Evolutionary conservation across 2,113 vertebrate genomes (phyloP), one percentile per base, ranked within the genome.

Genomic region (Eclectus roratus): DNA sequence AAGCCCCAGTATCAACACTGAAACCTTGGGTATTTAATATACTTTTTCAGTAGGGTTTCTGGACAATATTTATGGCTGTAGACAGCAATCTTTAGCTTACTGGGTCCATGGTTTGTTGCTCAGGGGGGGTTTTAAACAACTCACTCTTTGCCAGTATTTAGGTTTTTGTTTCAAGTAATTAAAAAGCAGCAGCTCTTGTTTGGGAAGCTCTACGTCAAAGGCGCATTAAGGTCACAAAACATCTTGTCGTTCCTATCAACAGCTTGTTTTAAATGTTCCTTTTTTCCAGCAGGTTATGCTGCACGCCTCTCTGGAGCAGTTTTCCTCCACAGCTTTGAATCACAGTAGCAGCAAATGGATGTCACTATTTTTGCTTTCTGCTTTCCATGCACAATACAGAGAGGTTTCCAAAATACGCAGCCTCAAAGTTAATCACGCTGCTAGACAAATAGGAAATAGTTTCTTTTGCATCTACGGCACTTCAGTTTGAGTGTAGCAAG

Each of bases 381-480:
- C 64, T 80, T 74, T 47, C 20, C 68, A 17, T 47, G 31, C 21
- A 41, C 71, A 72, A 4, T 39, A 8, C 39, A 58, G 58, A 10
- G 81, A 55, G 52, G 35, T 64, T 93, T 86, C 60, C 80, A 73
- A 44, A 90, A 41, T 71, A 24, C 1, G 1, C 76, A 33, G 55
- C 23, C 64, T 12, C 33, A 64, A 46, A 83, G 64, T 39, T 39
- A 50, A 47, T 18, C 85, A 52, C 41, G 39, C 39, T 78, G 24
- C 68, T 77, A 68, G 90, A 39, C 55, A 90, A 94, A 91, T 84
- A 86, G 17, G 35, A 87, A 96, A 88, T 79, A 64, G 65, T 90
- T 95, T 71, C 72, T 80, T 93, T 80, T 92, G 85, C 90, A 71
- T 74, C 77, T 93, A 10, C 74, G 82, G 91, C 82, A 78, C 88